Percentiles rank a stretch among this genome's conserved stretches.
Conservation (phyloP, 2,113 vertebrate species). For the Natator depressus region DNA sequence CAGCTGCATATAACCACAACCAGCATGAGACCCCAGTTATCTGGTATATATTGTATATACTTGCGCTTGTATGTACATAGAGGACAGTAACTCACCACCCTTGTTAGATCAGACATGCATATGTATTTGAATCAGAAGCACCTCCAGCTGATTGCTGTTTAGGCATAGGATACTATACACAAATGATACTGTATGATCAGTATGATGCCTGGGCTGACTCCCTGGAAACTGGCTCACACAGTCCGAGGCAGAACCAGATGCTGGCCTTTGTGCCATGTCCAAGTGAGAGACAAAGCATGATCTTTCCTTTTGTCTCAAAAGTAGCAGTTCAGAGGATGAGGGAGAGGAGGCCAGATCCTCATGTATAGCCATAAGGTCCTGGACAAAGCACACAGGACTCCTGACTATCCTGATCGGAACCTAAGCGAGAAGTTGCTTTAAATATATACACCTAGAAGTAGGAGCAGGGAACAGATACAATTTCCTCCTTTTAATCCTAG, state of each 20-base stretch:
- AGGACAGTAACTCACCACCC: accelerated
- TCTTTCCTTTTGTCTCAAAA: neutral
- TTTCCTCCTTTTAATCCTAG: neutral
- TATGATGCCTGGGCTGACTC: accelerated
- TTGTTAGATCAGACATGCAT: neutral
- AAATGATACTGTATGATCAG: neutral
- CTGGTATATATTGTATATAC: accelerated
- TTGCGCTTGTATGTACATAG: neutral
- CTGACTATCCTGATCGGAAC: neutral
- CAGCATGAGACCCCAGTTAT: neutral
- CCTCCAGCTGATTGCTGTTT: neutral
- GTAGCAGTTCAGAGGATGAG: neutral
- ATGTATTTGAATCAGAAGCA: neutral
- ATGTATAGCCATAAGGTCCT: neutral
- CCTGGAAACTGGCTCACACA: neutral
- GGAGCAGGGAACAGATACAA: neutral
- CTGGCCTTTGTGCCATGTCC: neutral
- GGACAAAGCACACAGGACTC: neutral
- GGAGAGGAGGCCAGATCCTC: neutral
- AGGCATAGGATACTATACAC: neutral
- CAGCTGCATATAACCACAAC: accelerated
- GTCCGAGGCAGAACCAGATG: neutral
- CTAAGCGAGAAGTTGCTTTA: neutral
- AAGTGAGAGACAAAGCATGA: neutral
- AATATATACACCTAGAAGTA: neutral